Conservation (phyloP, 2,797 vertebrate species). For the Xenopus petersii region DNA sequence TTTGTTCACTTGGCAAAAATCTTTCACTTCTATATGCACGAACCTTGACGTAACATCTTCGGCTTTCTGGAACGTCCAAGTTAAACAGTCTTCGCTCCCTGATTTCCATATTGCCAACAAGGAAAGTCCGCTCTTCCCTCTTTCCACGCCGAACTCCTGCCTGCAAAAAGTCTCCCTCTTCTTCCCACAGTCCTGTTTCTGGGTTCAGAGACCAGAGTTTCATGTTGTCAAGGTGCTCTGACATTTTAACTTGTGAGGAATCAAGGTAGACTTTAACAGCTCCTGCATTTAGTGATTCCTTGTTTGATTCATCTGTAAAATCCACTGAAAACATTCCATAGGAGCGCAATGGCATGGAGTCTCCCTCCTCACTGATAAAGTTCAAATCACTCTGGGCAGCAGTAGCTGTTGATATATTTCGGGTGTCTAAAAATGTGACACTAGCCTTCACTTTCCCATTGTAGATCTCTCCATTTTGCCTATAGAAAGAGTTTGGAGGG, state of each 20-base stretch:
- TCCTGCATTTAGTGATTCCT: conserved; percentile 84
- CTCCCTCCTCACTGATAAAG: conserved; percentile 85
- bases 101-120: conserved; percentile 98
- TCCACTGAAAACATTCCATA: conserved; percentile 98
- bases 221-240: conserved; percentile 85
- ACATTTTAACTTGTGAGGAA: conserved; percentile 84
- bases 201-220: conserved; percentile 97
- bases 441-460: conserved; percentile 89
- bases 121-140: conserved; percentile 89
- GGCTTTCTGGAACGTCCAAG: conserved; percentile 91
- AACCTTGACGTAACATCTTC: conserved; percentile 92
- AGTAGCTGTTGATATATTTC: conserved; percentile 81
- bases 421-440: conserved; percentile 90
- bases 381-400: conserved; percentile 92
- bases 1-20: conserved; percentile 90
- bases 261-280: conserved; percentile 90
- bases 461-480: conserved; percentile 86
- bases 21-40: conserved; percentile 89
- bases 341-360: conserved; percentile 85
- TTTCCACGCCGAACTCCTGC: conserved; percentile 78
- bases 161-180: conserved; percentile 83
- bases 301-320: conserved; percentile 79
- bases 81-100: conserved; percentile 93
- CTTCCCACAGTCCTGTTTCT: conserved; percentile 93
- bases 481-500: conserved; percentile 86